Evolutionary conservation across 2,113 vertebrate genomes (phyloP).

Genomic region (Ptilonorhynchus violaceus): DNA sequence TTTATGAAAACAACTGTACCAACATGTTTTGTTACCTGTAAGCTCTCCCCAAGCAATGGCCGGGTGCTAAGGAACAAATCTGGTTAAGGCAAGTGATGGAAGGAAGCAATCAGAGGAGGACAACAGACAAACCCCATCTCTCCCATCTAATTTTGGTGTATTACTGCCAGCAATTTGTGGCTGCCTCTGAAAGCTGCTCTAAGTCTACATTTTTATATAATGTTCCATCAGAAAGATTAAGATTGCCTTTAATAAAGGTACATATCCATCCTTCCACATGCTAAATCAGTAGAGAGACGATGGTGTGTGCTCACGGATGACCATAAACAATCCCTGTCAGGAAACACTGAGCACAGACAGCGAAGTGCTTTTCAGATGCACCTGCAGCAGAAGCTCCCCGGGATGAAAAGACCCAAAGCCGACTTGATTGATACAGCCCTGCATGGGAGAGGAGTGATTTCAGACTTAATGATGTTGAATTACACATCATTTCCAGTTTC

Average conservation of each 20-base stretch:
- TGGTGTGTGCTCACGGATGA: neutral
- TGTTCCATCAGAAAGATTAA: neutral
- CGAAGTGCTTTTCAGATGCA: neutral
- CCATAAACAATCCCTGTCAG: neutral
- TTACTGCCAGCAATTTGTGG: neutral
- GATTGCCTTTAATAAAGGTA: neutral
- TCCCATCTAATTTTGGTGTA: neutral
- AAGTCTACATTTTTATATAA: neutral
- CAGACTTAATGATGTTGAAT: neutral
- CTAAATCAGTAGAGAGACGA: neutral
- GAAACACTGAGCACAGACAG: rapidly evolving
- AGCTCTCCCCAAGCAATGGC: neutral
- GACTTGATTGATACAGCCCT: neutral
- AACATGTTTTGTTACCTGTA: neutral
- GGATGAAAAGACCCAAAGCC: neutral
- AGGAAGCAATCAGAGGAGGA: neutral
- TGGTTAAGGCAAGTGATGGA: neutral
- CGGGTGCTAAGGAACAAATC: neutral
- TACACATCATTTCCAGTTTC: neutral
- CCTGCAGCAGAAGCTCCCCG: neutral
- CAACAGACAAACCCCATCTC: neutral
- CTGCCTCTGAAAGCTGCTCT: neutral
- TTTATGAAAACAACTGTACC: neutral
- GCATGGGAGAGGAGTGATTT: neutral
- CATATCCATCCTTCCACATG: neutral